phyloP scores from a whole-genome alignment of 2,888 invertebrate species.

The Autographa gamma region DNA sequence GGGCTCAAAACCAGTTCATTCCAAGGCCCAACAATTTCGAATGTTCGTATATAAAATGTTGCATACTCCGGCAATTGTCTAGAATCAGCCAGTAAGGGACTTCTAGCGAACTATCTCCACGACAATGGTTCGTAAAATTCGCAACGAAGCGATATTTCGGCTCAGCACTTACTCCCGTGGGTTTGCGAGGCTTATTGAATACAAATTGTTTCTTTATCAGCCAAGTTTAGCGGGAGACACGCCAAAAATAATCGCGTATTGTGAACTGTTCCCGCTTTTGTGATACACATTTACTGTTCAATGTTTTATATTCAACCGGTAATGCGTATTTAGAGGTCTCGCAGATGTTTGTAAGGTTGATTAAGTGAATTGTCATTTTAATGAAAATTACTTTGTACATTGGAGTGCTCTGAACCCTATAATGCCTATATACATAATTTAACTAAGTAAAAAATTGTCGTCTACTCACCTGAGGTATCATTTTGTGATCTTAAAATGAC shows the following conservation, averaged over 20 bases:
- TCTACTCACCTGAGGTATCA: no score
- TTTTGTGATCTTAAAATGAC: no score
- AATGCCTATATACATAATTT: no score
- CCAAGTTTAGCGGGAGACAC: slow-evolving; percentile 66
- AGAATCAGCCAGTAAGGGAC: not conserved
- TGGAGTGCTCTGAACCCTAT: no score
- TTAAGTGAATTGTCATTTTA: not conserved
- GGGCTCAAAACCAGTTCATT: not conserved
- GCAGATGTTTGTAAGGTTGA: slow-evolving; percentile 7
- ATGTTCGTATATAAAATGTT: slow-evolving; percentile 1
- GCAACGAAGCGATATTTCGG: slow-evolving; percentile 74
- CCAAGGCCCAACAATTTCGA: not conserved
- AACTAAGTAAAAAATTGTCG: no score
- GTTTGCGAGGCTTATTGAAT: slow-evolving; percentile 80
- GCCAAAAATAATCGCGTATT: slow-evolving; percentile 57
- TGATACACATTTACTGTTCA: slow-evolving; percentile 25
- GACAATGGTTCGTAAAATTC: slow-evolving; percentile 64
- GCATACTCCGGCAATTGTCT: not conserved
- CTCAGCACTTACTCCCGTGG: slow-evolving; percentile 70
- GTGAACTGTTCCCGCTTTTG: slow-evolving; percentile 42
- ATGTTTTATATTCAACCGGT: slow-evolving; percentile 27
- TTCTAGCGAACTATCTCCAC: slow-evolving; percentile 47
- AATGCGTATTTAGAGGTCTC: slow-evolving; percentile 24
- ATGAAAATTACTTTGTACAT: no score
- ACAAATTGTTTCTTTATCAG: slow-evolving; percentile 85